Evolutionary conservation across 2,888 invertebrate genomes (phyloP), one percentile per base, ranked within the genome.

Genomic region (Hirtodrosophila trivittata): DNA sequence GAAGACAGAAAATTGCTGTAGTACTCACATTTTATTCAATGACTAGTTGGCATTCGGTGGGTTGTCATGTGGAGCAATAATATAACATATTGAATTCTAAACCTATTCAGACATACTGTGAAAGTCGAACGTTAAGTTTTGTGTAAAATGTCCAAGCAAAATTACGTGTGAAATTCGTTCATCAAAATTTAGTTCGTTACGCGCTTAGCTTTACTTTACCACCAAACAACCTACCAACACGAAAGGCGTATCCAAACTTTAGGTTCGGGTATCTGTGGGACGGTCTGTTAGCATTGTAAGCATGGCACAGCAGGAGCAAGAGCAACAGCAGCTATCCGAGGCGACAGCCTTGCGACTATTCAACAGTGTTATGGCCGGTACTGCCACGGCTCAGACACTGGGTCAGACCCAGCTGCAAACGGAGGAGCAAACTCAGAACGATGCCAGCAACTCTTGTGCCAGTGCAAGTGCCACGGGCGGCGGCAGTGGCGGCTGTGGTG

Each of bases 131-230:
- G 60, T 74, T 54, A 45, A 71, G 57, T 77, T 77, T 60, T 80
- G 38, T 85, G 80, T 78, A 82, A 75, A 66, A 80, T 80, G 86
- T 86, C 50, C 56, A 42, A 67, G 35, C 49, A 69, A 82, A 75
- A 83, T 67, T 78, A 55, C 49, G 59, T 85, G 78, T 85, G 64
- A 62, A 85, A 54, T 65, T 74, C 49, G 73, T 69, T 41, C 30
- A 43, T 45, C 46, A 64, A 85, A 72, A 57, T 66, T 78, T 13
- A 49, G 63, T 55, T 70, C 67, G 49, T 62, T 49, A 56, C 56
- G 52, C 63, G 56, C 66, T 37, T 25, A 42, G 12, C 43, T 54
- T 21, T 16, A 32, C 28, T 58, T 46, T 32, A 37, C 35, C 62
- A 38, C 41, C 39, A 33, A 45, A 28, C 7, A 9, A 28, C 38